A percentile compares a stretch with the other conserved stretches of the same genome.
phyloP scores from a whole-genome alignment of 2,113 vertebrate genomes.

The Pteropus alecto region DNA sequence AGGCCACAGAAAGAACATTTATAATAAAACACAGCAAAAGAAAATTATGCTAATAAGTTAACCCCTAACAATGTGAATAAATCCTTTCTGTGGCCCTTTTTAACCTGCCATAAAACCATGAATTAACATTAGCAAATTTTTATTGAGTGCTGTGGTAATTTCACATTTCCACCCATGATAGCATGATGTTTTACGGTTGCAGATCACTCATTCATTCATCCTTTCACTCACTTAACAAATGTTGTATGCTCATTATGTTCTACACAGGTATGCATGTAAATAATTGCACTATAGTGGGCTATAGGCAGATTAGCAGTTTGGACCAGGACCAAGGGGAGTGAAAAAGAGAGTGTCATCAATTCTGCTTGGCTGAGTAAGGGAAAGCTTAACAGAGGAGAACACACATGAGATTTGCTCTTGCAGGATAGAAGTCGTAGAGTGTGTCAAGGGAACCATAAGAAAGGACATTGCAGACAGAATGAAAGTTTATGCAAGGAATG shows the following conservation, averaged over 20 bases:
- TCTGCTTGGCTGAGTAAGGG: neutral
- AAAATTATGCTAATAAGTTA: neutral
- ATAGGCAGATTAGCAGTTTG: neutral
- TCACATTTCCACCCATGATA: neutral
- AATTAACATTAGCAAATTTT: conserved; percentile 4
- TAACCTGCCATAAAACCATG: neutral
- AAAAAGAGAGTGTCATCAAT: conserved; percentile 34
- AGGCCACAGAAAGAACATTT: neutral
- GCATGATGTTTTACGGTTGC: neutral
- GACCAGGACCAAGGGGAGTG: neutral
- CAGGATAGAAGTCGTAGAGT: neutral
- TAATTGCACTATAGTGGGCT: neutral
- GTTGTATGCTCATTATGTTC: neutral
- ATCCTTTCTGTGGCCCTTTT: neutral
- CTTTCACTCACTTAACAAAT: neutral
- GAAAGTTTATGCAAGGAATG: conserved; percentile 10
- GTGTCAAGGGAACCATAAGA: neutral
- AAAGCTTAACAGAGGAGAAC: conserved; percentile 40
- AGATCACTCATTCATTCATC: neutral
- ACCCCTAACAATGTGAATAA: neutral
- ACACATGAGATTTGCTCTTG: conserved; percentile 9
- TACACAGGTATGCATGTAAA: neutral
- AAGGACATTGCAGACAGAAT: neutral
- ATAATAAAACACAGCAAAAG: neutral
- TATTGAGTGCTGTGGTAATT: neutral